Evolutionary conservation across 2,113 vertebrate species (phyloP).

Genomic region (Thunnus maccoyii): DNA sequence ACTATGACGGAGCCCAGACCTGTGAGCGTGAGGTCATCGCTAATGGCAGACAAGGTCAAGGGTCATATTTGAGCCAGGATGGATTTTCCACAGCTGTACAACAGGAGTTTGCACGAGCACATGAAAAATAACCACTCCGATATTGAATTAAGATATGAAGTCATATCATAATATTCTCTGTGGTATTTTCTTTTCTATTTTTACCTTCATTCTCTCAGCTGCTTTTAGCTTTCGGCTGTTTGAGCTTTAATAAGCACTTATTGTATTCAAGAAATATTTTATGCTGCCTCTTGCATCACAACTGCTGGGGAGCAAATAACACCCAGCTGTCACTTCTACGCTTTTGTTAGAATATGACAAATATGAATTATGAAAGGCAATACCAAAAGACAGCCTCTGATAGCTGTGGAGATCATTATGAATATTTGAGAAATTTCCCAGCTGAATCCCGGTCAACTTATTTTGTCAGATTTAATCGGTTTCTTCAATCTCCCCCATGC

Average conservation of each 20-base stretch:
- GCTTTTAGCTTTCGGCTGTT: conserved; percentile 48
- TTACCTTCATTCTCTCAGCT: not conserved
- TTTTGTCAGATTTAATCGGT: conserved; percentile 53
- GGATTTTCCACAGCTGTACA: conserved; percentile 67
- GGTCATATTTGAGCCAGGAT: conserved; percentile 60
- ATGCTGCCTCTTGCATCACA: conserved; percentile 19
- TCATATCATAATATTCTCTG: conserved; percentile 45
- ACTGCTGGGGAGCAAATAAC: conserved; percentile 21
- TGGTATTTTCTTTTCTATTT: conserved; percentile 27
- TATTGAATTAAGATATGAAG: conserved; percentile 46
- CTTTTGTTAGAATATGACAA: conserved; percentile 33
- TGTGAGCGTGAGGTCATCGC: conserved; percentile 47
- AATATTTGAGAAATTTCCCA: conserved; percentile 35
- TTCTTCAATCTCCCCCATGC: conserved; percentile 11
- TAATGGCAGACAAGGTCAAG: conserved; percentile 62
- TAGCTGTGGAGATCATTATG: conserved; percentile 31
- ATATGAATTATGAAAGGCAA: conserved; percentile 55
- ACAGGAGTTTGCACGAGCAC: conserved; percentile 61
- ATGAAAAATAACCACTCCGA: conserved; percentile 58
- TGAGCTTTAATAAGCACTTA: conserved; percentile 62
- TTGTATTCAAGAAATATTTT: conserved; percentile 45
- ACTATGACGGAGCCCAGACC: conserved; percentile 44
- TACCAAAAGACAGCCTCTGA: conserved; percentile 31
- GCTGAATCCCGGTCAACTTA: conserved; percentile 29
- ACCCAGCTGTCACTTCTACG: conserved; percentile 41